Evolutionary conservation across 2,797 vertebrate genomes (phyloP), one percentile per base, ranked within the genome.

Genomic region (Hypotaenidia philippensis): DNA sequence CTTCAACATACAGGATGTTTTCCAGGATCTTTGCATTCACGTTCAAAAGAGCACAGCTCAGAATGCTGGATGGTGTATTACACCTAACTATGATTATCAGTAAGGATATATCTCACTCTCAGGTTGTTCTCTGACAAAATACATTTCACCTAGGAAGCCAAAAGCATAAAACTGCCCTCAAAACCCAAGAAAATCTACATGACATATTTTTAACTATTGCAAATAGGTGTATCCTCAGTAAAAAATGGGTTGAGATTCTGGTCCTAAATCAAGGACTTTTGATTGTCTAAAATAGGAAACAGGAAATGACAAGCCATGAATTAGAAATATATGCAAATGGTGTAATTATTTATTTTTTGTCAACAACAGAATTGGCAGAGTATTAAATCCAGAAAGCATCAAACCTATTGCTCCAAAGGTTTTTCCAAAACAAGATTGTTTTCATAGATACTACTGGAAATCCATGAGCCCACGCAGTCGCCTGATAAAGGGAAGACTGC

Each of bases 381-480:
- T 15, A 16, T 40, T 68, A 17, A 32, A 55, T 3, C 19, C 60
- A 78, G 66, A 87, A 87, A 72, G 8, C 25, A 45, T 75, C n/a
- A 20, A 88, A 83, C 6, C 6, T 71, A 27, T 69, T 64, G 19
- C 61, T 86, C 20, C 45, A 52, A 32, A 71, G 74, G 12, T 83
- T 89, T 89, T 88, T 85, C 90, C 52, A 68, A 93, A 94, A 83
- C 76, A 94, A 81, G 59, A 52, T 40, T 63, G 44, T 93, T 87
- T 93, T 93, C 60, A 23, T 3, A 57, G 80, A 81, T 90, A 59
- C 29, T 52, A 9, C 23, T 63, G 50, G 77, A 90, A 87, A 90
- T 64, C 81, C 80, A 31, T 4, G 44, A 79, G 72, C 66, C 47
- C 71, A 74, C 50, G 69, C 85, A 78, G n/a, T 29, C 59, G 20